These are phyloP conservation scores for Netta rufina DNA, from an alignment of 2,797 vertebrate genomes.

Conservation along the genomic window DNA sequence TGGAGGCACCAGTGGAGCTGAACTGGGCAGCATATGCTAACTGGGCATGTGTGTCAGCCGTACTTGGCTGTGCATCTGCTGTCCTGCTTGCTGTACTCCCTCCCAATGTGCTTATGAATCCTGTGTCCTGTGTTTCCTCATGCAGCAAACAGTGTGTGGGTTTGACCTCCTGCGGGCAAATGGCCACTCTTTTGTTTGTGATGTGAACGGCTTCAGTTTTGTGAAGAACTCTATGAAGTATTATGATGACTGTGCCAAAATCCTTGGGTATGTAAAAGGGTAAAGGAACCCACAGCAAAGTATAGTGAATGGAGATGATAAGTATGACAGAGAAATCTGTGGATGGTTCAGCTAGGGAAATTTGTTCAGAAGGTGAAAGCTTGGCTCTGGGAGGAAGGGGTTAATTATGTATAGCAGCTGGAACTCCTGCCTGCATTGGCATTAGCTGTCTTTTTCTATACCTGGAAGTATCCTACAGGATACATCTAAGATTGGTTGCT, in stretches of 20 bases:
- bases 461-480: not conserved
- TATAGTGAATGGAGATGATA: not conserved
- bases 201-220: slow-evolving; percentile 98
- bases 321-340: not conserved
- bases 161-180: slow-evolving; percentile 97
- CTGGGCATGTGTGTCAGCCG: not conserved
- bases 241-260: slow-evolving; percentile 99
- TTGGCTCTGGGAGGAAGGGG: not conserved
- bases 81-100: not conserved
- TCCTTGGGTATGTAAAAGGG: slow-evolving; percentile 87
- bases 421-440: not conserved
- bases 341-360: not conserved
- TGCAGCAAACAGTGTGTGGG: slow-evolving; percentile 97
- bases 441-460: not conserved
- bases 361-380: not conserved
- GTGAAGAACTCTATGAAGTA: slow-evolving; percentile 99
- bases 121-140: not conserved
- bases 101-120: not conserved
- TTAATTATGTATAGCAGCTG: not conserved
- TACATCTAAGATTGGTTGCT: not conserved
- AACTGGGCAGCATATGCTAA: fast-evolving
- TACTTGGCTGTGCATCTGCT: not conserved
- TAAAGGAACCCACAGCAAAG: not conserved
- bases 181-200: slow-evolving; percentile 96
- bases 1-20: not conserved